Base-by-base conservation (phyloP, 2,113 vertebrate species). In the Dasyprocta punctata region DNA sequence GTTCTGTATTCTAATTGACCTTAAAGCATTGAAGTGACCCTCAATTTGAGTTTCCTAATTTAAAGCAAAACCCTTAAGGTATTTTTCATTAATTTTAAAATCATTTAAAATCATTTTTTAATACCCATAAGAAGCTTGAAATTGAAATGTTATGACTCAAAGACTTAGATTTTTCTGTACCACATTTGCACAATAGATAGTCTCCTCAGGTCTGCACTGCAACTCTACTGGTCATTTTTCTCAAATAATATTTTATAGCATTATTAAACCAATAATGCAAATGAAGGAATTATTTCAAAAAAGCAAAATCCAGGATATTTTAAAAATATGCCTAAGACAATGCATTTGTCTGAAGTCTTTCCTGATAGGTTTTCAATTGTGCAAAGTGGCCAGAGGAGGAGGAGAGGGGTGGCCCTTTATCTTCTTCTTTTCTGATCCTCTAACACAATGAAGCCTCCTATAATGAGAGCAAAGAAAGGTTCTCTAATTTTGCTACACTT, bases 21-120 rank as follows among this genome's bases (percentile, higher is more conserved):
- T 87, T 56, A 87, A 93, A 90, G n/a, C 30, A 65, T 10, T 28
- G 16, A 89, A 47, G 3, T 61, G 30, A 87, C 49, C 87, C 84
- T 93, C 90, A 67, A 3, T 90, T 84, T 95, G 41, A n/a, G 47
- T 77, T 92, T 86, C 54, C 75, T 92, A 85, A 87, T 85, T 81
- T 88, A 92, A 94, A 92, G 77, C 0, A 4, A 94, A 80, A 92
- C 19, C 61, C 80, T 91, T 61, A 75, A 89, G 78, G 54, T 56
- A 80, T 63, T 94, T 95, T 86, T 90, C 73, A 86, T 67, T 90
- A 88, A 44, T 89, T 94, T 97, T 92, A 7, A n/a, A 97, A 89
- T 61, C 49, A 36, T 12, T n/a, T 84, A 86, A 90, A 94, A 92
- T 96, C 88, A 82, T 83, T 86, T 92, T 88, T 89, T 85, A 84